Evolutionary conservation across 2,113 vertebrate genomes (phyloP), one percentile per base, ranked within the genome.

Genomic region (Thinocorus orbignyianus): DNA sequence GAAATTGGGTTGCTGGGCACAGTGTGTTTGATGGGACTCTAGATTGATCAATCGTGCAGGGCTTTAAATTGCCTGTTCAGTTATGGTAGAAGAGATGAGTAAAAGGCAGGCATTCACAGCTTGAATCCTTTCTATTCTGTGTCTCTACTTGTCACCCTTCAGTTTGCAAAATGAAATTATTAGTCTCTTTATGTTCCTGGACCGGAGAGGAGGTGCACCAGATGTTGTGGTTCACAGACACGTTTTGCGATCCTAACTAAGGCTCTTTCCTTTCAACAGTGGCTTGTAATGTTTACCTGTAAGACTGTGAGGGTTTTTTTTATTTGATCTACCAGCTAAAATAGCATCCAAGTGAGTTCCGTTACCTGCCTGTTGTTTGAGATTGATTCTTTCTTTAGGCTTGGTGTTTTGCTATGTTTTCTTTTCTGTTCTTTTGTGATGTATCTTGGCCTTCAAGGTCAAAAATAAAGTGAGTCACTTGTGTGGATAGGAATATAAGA

Each of bases 131-230:
- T 60, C 24, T 83, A 3, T 90, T 88, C 7, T 55, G 26, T 12
- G 2, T 88, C 37, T 96, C 94, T 55, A 58, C 71, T 91, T 92
- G 48, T 66, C 28, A 17, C 39, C 7, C 22, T 94, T 88, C 19
- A 78, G 10, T 57, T 93, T 95, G 28, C 25, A 87, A 82, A 90
- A 96, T 58, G 28, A 90, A 96, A 93, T 92, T 55, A 49, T 46
- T 91, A 60, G 24, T 44, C 22, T 39, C 25, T 86, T 73, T 82
- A 24, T 94, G 18, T 79, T 90, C 48, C 35, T 72, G n/a, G 55
- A 23, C 19, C 58, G 68, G 39, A 11, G 12, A 39, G n/a, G 37
- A 62, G 26, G 10, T 83, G 54, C 25, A 68, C 26, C 22, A 26
- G 26, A 23, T 68, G 49, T 57, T 64, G 42, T 66, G 41, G 18